Evolutionary conservation across 2,888 invertebrate genomes (phyloP), one percentile per base, ranked within the genome.

Genomic region (Argyresthia goedartella): DNA sequence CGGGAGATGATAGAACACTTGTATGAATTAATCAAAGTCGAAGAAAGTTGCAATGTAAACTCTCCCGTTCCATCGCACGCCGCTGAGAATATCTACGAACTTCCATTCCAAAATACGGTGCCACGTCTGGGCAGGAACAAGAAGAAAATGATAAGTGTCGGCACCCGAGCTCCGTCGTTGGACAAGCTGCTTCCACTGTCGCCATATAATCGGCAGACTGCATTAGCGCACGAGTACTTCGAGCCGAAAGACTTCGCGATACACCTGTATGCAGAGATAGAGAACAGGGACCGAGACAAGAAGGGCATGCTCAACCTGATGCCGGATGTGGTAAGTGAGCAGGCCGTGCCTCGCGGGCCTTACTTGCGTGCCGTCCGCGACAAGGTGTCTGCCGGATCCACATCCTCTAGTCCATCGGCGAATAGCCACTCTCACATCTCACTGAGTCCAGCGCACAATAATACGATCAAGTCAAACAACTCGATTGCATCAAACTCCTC

Each of bases 1-100:
- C 85, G 92, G 42, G 92, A 93, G 71, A 91, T 92, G 85, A 93
- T 94, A 55, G 93, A 93, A 65, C 91, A 92, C 62, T 77, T 93
- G 7, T 93, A 93, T 63, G 93, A 92, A 69, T 86, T 92, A 51
- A 91, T 93, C 49, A 92, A 92, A 66, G 89, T 92, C 3, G 91
- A 92, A 63, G 91, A 92, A 61, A 90, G 87, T 56, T 90, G 89
- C 60, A 89, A 89, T 56, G 82, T 85, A 54, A 89, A 89, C 58
- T 57, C 60, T 6, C 67, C 69, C 0, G 63, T 58, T 16, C 8
- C 57, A 14, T 48, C 54, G 11, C 65, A 63, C 33, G 56, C 58
- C 0, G 76, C 77, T 16, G 91, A 90, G 55, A 91, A 91, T 64
- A 86, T 92, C 55, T 91, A 91, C 59, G 91, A 91, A 56, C 71